Evolutionary conservation across 2,113 vertebrate genomes (phyloP).

Genomic region (Plecotus auritus): DNA sequence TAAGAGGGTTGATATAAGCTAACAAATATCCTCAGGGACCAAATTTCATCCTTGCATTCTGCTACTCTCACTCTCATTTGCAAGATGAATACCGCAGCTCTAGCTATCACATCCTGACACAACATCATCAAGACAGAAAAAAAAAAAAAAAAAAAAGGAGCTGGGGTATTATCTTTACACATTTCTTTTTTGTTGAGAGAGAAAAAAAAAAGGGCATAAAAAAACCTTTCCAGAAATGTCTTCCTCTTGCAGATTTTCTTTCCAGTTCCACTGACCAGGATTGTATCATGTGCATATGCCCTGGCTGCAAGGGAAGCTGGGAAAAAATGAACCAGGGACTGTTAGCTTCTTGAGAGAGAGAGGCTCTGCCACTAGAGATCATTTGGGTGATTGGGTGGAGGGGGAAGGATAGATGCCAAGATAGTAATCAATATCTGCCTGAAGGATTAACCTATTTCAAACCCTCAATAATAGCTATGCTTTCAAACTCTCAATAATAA

Average conservation of each 20-base stretch:
- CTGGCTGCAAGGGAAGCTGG: not conserved
- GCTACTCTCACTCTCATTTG: not conserved
- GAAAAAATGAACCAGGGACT: not conserved
- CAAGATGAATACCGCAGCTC: not conserved
- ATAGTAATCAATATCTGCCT: not conserved
- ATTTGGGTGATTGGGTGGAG: not conserved
- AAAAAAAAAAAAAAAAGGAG: not conserved
- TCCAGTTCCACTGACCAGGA: not conserved
- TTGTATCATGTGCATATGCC: not conserved
- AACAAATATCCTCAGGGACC: not conserved
- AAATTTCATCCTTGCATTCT: not conserved
- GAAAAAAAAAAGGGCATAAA: not conserved
- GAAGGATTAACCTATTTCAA: not conserved
- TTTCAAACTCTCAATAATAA: not conserved
- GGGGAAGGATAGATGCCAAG: not conserved
- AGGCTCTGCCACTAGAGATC: not conserved
- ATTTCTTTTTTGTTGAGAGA: not conserved
- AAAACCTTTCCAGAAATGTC: not conserved
- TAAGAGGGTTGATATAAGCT: not conserved
- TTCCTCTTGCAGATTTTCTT: not conserved
- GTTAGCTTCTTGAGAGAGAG: not conserved
- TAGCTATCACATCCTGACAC: not conserved
- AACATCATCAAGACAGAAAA: not conserved
- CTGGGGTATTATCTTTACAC: not conserved
- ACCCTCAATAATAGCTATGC: not conserved